Evolutionary conservation across 2,113 vertebrate genomes (phyloP), one percentile per base, ranked within the genome.

Genomic region (Centropristis striata): DNA sequence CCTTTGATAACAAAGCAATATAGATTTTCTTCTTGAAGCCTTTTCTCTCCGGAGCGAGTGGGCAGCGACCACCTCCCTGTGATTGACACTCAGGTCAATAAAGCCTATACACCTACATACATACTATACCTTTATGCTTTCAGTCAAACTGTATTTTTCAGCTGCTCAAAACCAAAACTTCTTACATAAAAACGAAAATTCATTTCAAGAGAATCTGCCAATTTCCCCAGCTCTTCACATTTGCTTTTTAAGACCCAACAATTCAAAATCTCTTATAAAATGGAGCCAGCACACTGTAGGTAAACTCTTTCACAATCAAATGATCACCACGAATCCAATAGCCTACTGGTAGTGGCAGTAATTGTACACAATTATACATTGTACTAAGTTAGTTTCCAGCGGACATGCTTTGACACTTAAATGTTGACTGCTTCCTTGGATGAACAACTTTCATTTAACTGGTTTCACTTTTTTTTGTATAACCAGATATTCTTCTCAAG

Each of bases 11-110:
- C 53, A 60, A 54, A 61, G 23, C 47, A 15, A n/a, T 42, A 50
- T 51, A 8, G 53, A 69, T 76, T 73, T 54, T 51, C 8, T 49
- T 32, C 61, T 23, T 2, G n/a, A 39, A 63, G 42, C 57, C 8
- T 10, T 63, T 13, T 69, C 8, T 49, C 53, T 32, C 37, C 20
- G n/a, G 23, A 14, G 44, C 5, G 2, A 49, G 37, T 36, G 50
- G 32, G 60, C 13, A 39, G 23, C 16, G 8, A 9, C 16, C 6
- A 27, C 59, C 37, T 79, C 20, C 1, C 6, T 32, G 14, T 37
- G 9, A 75, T 2, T 60, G 25, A 37, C 36, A 44, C 27, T 39
- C 14, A 20, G 18, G 46, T 44, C 65, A 32, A 11, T 28, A 21
- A 53, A 28, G 12, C 65, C 23, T 10, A 10, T 10, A 8, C 49